phyloP scores from a whole-genome alignment of 2,113 vertebrate genomes.

The Sclerurus mexicanus region DNA sequence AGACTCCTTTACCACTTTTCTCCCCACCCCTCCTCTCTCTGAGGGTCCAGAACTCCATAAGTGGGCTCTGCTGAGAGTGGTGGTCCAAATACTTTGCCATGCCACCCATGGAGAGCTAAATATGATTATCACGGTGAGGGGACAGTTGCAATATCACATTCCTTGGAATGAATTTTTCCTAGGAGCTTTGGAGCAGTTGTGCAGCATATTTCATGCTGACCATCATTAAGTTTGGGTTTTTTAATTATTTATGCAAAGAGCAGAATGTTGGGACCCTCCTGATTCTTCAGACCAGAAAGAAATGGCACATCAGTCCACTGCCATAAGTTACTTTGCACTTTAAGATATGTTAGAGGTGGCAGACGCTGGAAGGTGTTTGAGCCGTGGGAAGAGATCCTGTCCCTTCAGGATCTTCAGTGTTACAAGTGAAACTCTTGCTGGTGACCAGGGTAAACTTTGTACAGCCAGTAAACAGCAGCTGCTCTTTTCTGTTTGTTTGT shows the following conservation, averaged over 20 bases:
- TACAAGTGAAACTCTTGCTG: background rate
- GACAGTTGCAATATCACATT: too few species aligned
- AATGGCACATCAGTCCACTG: background rate
- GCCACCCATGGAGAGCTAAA: accelerated
- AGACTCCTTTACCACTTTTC: background rate
- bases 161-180: background rate
- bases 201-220: background rate
- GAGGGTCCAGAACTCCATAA: background rate
- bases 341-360: accelerated
- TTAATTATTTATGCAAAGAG: background rate
- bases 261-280: background rate
- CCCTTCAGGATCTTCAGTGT: background rate
- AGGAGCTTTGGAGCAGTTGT: background rate
- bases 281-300: background rate
- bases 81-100: accelerated
- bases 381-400: background rate
- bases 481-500: background rate
- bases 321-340: background rate
- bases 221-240: background rate
- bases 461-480: background rate
- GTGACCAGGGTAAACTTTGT: background rate
- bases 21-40: background rate
- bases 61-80: too few species aligned
- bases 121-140: accelerated
- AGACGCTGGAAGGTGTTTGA: background rate